These are phyloP conservation scores for Habrosyne pyritoides DNA, from an alignment of 2,888 invertebrate species.

Conservation along the genomic window DNA sequence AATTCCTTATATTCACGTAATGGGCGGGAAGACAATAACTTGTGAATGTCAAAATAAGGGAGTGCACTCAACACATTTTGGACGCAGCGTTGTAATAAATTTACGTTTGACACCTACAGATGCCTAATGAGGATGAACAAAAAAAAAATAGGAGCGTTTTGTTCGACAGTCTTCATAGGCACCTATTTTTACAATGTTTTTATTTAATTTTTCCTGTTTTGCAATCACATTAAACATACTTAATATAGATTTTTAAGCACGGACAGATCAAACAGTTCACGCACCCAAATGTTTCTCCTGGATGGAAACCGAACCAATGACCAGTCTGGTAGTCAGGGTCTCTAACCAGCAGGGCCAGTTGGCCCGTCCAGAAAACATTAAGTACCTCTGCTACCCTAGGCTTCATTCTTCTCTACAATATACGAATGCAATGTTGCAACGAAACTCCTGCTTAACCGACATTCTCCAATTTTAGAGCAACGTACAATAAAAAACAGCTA, in stretches of 20 bases:
- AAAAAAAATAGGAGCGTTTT: not conserved
- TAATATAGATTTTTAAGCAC: too few species aligned
- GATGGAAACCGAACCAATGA: too few species aligned
- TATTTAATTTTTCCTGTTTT: too few species aligned
- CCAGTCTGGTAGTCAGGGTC: too few species aligned
- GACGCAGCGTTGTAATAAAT: constrained; percentile 1
- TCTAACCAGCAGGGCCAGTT: too few species aligned
- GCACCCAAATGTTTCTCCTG: too few species aligned
- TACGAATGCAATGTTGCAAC: constrained; percentile 17
- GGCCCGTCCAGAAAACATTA: too few species aligned
- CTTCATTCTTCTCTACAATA: too few species aligned
- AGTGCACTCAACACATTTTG: constrained; percentile 3
- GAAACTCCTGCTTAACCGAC: constrained; percentile 21
- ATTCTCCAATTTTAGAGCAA: constrained; percentile 32
- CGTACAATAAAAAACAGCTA: constrained; percentile 43
- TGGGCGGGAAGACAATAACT: not conserved
- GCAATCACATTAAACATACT: too few species aligned
- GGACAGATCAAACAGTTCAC: too few species aligned
- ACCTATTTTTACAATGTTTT: not conserved
- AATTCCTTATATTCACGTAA: not conserved
- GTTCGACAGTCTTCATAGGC: not conserved
- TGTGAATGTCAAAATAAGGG: not conserved
- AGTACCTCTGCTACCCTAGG: too few species aligned
- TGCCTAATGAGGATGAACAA: not conserved
- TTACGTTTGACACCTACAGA: not conserved